phyloP scores from a whole-genome alignment of 2,888 invertebrate genomes.

The Lasioglossum figueresi region DNA sequence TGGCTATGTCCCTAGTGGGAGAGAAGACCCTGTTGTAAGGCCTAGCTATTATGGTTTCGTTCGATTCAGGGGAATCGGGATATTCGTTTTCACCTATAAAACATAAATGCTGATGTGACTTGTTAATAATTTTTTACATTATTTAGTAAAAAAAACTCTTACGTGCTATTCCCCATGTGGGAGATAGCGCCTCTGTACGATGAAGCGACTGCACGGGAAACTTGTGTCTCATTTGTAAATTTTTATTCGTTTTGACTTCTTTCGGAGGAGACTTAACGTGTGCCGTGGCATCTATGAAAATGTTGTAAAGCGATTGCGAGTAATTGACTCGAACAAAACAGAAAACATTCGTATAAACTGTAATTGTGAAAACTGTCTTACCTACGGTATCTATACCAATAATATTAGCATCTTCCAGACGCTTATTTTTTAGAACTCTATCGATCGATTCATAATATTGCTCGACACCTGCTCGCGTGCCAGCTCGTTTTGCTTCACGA shows the following conservation, averaged over 20 bases:
- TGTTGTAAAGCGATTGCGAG: background rate
- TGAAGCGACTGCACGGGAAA: constrained; percentile 77
- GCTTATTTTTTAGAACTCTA: constrained; percentile 77
- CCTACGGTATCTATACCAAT: constrained; percentile 81
- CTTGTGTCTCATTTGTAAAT: constrained; percentile 79
- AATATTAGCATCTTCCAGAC: constrained; percentile 66
- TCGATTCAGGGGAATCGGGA: constrained; percentile 82
- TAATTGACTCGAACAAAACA: background rate
- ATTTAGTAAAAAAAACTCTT: constrained; percentile 45
- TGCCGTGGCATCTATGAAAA: constrained; percentile 73
- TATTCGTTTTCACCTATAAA: constrained; percentile 78
- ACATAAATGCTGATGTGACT: background rate
- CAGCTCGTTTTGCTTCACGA: constrained; percentile 80
- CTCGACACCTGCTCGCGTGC: constrained; percentile 79
- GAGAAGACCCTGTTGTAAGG: constrained; percentile 79
- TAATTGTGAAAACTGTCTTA: constrained; percentile 54
- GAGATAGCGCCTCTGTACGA: constrained; percentile 80
- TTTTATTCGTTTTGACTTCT: constrained; percentile 81
- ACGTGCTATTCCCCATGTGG: constrained; percentile 78
- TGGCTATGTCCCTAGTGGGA: constrained; percentile 80
- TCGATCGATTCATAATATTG: constrained; percentile 82
- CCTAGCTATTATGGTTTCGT: constrained; percentile 80
- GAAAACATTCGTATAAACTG: background rate
- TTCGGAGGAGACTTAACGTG: constrained; percentile 80
- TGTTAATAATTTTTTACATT: background rate